Conservation (phyloP, 2,888 invertebrate genomes). For the Doris montereyensis region DNA sequence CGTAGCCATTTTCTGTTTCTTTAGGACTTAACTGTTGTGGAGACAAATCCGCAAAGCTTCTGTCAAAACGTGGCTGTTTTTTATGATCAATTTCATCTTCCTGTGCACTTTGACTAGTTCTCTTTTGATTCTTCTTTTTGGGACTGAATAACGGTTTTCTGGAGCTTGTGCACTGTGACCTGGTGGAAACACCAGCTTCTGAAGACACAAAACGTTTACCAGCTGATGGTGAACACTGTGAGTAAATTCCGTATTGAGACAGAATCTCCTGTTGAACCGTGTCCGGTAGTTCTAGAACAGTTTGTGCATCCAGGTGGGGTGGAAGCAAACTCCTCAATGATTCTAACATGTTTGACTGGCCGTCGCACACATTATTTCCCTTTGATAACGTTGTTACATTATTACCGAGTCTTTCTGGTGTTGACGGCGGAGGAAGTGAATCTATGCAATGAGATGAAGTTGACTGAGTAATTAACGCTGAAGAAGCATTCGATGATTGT, state of each 20-base stretch:
- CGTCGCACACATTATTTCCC: background rate
- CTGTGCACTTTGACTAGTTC: background rate
- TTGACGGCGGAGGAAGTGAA: no score
- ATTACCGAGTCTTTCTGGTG: no score
- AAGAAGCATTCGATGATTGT: background rate
- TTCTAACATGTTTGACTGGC: background rate
- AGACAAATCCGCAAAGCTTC: no score
- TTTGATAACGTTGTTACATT: background rate
- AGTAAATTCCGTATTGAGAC: slow-evolving; percentile 21
- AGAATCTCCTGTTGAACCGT: slow-evolving; percentile 56
- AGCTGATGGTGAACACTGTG: slow-evolving; percentile 4
- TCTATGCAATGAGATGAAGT: no score
- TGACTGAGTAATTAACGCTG: background rate
- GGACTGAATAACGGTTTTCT: slow-evolving; percentile 21
- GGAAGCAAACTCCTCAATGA: slow-evolving; percentile 36
- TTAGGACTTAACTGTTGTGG: no score
- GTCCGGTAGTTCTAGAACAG: slow-evolving; percentile 51
- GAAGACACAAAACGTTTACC: slow-evolving; percentile 7
- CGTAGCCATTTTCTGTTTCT: no score
- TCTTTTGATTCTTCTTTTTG: background rate
- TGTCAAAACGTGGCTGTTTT: no score
- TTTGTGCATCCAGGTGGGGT: slow-evolving; percentile 49
- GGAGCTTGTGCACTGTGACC: no score
- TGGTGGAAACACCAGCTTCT: background rate
- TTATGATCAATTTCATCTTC: no score